phyloP scores from a whole-genome alignment of 2,113 vertebrate species.

The Cephalopholis sonnerati region DNA sequence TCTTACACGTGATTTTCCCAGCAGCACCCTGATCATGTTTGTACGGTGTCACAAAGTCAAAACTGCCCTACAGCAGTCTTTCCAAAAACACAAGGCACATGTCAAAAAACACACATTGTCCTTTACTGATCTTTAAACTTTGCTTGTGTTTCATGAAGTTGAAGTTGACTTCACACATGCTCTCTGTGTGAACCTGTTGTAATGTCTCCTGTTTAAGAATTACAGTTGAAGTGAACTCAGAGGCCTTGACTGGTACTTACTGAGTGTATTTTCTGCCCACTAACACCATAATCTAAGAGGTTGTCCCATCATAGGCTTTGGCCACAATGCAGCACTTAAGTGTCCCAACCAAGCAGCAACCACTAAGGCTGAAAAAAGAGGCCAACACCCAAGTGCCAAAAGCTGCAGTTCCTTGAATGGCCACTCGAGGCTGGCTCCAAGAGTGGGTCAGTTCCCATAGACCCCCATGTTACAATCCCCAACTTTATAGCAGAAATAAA shows the following conservation, averaged over 20 bases:
- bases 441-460: too few species aligned
- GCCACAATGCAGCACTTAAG: slow-evolving; percentile 7
- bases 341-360: too few species aligned
- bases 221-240: not conserved
- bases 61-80: slow-evolving; percentile 1
- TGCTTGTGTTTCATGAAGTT: not conserved
- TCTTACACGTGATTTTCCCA: slow-evolving; percentile 4
- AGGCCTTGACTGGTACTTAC: not conserved
- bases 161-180: not conserved
- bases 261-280: not conserved
- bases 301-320: slow-evolving; percentile 23
- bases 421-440: too few species aligned
- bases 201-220: not conserved
- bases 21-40: not conserved
- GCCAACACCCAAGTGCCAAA: too few species aligned
- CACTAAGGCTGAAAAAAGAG: too few species aligned
- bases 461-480: too few species aligned
- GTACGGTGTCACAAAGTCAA: not conserved
- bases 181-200: not conserved
- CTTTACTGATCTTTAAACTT: not conserved
- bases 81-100: not conserved
- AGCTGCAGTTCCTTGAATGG: too few species aligned
- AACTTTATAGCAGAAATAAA: too few species aligned
- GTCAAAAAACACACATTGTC: not conserved
- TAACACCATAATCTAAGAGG: slow-evolving; percentile 7